Percentiles rank a stretch among this genome's conserved stretches.
phyloP scores from a whole-genome alignment of 1,140 invertebrate species.

The Brachionus manjavacas region DNA sequence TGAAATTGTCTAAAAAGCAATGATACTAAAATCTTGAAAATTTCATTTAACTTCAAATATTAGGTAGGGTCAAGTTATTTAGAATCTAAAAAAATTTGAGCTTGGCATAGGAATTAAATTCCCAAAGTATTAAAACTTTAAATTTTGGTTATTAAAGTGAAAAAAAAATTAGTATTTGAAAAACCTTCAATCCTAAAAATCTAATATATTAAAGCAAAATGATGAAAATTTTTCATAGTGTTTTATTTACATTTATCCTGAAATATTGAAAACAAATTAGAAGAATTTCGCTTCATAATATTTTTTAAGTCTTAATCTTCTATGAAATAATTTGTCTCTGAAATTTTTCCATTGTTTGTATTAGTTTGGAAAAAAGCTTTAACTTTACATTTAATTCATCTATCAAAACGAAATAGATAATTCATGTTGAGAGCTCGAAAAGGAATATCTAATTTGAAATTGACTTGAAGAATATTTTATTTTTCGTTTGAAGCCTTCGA shows the following conservation, averaged over 20 bases:
- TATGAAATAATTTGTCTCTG: background rate
- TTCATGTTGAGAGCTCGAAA: background rate
- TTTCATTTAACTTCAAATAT: background rate
- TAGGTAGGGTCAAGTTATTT: background rate
- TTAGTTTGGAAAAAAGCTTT: background rate
- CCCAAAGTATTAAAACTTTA: background rate
- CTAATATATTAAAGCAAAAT: background rate
- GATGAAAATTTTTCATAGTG: background rate
- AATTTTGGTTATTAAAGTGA: background rate
- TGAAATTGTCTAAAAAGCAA: background rate
- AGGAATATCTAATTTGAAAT: background rate
- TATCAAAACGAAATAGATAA: background rate
- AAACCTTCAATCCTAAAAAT: background rate
- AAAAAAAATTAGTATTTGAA: background rate
- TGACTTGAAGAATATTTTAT: background rate
- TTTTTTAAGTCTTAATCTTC: background rate
- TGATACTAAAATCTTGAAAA: background rate
- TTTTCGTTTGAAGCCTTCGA: background rate
- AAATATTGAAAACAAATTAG: background rate
- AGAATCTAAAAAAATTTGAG: background rate
- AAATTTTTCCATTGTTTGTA: background rate
- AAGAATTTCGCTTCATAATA: background rate
- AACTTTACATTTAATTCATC: background rate
- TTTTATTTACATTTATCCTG: background rate
- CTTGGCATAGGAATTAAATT: background rate